Percentiles rank a stretch among this genome's conserved stretches.
phyloP scores from a whole-genome alignment of 2,113 vertebrate genomes.

The Propithecus coquereli region DNA sequence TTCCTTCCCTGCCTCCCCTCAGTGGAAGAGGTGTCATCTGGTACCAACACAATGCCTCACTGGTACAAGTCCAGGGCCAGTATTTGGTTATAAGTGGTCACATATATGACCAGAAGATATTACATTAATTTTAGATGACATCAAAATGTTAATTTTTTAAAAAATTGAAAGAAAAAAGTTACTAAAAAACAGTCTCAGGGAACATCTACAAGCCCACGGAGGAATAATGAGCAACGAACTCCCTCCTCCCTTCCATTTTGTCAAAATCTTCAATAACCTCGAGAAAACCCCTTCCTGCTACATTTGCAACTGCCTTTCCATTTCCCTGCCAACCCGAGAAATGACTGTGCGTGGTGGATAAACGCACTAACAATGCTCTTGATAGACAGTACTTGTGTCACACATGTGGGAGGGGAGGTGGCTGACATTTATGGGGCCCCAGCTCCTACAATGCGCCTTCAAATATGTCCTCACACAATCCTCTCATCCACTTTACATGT shows the following conservation, averaged over 20 bases:
- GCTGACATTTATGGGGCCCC: accelerated
- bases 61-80: not conserved
- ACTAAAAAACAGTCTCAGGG: not conserved
- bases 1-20: not conserved
- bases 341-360: too few relatives aligned
- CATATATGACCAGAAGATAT: not conserved
- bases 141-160: not conserved
- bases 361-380: not conserved
- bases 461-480: not conserved
- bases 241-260: not conserved
- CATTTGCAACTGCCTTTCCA: not conserved
- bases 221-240: not conserved
- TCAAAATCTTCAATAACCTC: not conserved
- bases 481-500: not conserved
- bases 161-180: not conserved
- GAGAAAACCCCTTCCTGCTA: not conserved
- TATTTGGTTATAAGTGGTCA: not conserved
- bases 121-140: not conserved
- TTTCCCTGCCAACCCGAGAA: not conserved
- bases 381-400: not conserved
- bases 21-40: not conserved
- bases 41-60: not conserved
- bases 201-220: not conserved
- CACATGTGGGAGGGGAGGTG: too few relatives aligned
- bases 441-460: not conserved